Evolutionary conservation across 2,113 vertebrate species (phyloP).

Genomic region (Aegithalos caudatus): DNA sequence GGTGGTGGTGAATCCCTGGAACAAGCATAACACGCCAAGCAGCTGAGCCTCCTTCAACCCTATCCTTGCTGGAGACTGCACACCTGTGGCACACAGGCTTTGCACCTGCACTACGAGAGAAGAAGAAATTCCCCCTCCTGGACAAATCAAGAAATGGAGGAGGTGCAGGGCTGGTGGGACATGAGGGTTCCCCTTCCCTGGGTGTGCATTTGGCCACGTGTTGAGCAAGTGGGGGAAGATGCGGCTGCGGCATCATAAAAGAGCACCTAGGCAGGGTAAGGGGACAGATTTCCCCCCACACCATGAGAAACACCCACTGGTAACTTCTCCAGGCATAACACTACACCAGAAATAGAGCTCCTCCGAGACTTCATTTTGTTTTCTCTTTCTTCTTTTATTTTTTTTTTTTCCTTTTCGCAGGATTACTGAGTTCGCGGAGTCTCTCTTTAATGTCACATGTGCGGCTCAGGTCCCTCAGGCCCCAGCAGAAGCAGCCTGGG

Average conservation of each 20-base stretch:
- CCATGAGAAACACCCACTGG: background rate
- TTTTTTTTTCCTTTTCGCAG: background rate
- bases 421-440: background rate
- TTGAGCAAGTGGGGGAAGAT: background rate
- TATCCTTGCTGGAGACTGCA: background rate
- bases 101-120: rapidly evolving
- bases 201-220: background rate
- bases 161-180: background rate
- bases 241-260: rapidly evolving
- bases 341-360: background rate
- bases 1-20: background rate
- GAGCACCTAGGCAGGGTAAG: rapidly evolving
- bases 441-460: conserved; percentile 25
- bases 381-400: background rate
- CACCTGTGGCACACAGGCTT: background rate
- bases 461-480: conserved; percentile 16
- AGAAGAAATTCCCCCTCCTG: background rate
- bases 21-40: rapidly evolving
- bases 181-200: rapidly evolving
- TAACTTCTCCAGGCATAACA: background rate
- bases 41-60: background rate
- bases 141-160: background rate
- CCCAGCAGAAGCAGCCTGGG: conserved; percentile 47
- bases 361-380: background rate
- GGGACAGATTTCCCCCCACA: background rate